Evolutionary conservation across 1,140 invertebrate genomes (phyloP).

Genomic region (Danaus plexippus): DNA sequence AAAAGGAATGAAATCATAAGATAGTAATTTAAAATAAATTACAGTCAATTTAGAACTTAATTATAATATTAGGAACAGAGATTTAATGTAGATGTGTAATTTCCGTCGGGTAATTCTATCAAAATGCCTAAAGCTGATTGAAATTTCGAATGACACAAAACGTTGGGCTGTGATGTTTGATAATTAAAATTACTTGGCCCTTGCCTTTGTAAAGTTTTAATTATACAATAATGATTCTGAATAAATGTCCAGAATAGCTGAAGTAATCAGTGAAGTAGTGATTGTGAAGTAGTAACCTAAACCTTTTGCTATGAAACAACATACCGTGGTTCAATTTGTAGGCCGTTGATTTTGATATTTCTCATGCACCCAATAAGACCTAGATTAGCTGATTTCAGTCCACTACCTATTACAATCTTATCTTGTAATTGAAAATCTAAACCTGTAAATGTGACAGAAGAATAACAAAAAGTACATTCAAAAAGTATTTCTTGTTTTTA

Average conservation of each 20-base stretch:
- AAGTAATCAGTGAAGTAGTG: not conserved
- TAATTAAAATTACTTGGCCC: not conserved
- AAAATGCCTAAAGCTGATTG: conserved; percentile 1
- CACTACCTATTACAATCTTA: conserved; percentile 82
- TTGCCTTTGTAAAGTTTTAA: conserved; percentile 4
- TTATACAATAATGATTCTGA: conserved; percentile 1
- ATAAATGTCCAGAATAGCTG: too few relatives aligned
- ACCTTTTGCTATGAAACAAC: conserved; percentile 1
- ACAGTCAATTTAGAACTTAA: not conserved
- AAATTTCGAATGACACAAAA: conserved; percentile 8
- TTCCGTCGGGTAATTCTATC: conserved; percentile 1
- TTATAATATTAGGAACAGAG: not conserved
- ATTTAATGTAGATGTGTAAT: not conserved
- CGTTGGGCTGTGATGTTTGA: not conserved
- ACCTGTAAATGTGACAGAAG: conserved; percentile 33
- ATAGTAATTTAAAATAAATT: conserved; percentile 1
- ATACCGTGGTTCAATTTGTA: conserved; percentile 76
- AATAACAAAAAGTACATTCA: conserved; percentile 1
- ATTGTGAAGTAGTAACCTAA: conserved; percentile 3
- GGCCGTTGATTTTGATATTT: conserved; percentile 86
- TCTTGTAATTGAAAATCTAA: conserved; percentile 74
- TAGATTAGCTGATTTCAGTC: conserved; percentile 75
- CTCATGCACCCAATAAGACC: conserved; percentile 93
- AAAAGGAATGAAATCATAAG: too few relatives aligned
- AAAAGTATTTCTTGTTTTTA: too few relatives aligned